These are phyloP conservation scores for Prosapia bicincta DNA, from an alignment of 2,888 invertebrate species.

Conservation along the genomic window DNA sequence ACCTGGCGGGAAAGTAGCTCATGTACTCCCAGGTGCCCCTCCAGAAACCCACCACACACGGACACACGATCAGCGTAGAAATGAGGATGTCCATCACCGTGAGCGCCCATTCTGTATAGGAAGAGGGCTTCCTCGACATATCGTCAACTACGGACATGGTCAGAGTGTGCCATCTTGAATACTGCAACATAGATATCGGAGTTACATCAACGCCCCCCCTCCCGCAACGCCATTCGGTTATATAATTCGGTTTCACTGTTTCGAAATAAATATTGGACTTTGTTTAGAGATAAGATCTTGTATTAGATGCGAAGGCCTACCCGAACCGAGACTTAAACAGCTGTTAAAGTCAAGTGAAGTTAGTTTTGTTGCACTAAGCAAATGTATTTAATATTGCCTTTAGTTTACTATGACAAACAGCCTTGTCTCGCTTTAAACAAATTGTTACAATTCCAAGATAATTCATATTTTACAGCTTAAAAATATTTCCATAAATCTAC, in stretches of 20 bases:
- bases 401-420: too few relatives aligned
- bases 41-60: conserved; percentile 55
- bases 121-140: not conserved
- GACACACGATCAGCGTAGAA: conserved; percentile 48
- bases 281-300: too few relatives aligned
- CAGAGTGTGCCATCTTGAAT: not conserved
- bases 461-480: too few relatives aligned
- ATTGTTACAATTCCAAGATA: too few relatives aligned
- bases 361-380: too few relatives aligned
- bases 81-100: conserved; percentile 48
- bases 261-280: not conserved
- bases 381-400: too few relatives aligned
- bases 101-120: conserved; percentile 33
- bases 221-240: not conserved
- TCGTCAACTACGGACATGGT: not conserved
- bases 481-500: too few relatives aligned
- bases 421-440: too few relatives aligned
- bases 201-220: not conserved
- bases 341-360: too few relatives aligned
- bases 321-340: too few relatives aligned
- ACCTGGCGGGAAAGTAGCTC: conserved; percentile 49
- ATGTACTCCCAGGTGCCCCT: conserved; percentile 54
- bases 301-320: too few relatives aligned
- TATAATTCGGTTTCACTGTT: not conserved
- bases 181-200: not conserved